Evolutionary conservation across 2,797 vertebrate genomes (phyloP), one percentile per base, ranked within the genome.

Genomic region (Acanthornis magna): DNA sequence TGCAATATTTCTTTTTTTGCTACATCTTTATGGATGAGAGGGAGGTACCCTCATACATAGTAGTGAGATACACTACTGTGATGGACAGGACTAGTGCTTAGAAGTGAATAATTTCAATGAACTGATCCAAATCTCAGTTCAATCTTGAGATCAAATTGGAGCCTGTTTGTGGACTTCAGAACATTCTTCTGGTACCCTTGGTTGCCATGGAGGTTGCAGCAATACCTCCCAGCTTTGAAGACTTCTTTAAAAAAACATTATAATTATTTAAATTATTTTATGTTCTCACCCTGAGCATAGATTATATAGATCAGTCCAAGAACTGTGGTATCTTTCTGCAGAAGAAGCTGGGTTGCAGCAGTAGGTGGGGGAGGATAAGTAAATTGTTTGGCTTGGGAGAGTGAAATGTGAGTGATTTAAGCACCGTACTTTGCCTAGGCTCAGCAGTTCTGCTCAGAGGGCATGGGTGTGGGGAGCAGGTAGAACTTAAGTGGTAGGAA

Each of bases 21-120:
- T 51, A 3, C 16, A 20, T 75, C 29, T 45, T 68, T 84, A 23
- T 45, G 51, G 45, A 29, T 83, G 61, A 45, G 58, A 32, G 22
- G 27, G 62, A 47, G 36, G 18, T 43, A 17, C 22, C n/a, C 22
- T 58, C 26, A 13, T n/a, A 29, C 3, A 0, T 2, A 11, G 50
- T 32, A 26, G 47, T 50, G n/a, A 71, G n/a, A 53, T 36, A 17
- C 7, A 36, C 0, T 5, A 25, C 30, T 62, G 25, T 61, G 36
- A 45, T 42, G 42, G 45, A 34, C 55, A 20, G 75, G 23, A 50
- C 6, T 15, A 54, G 32, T 62, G 58, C 55, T 77, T 68, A 50
- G 47, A 89, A 91, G 48, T 60, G 34, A 29, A 26, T 66, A 0
- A 38, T 68, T 86, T 82, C 29, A 67, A 4, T 32, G 47, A 38